Evolutionary conservation across 2,113 vertebrate species (phyloP).

Genomic region (Macheiramphus alcinus): DNA sequence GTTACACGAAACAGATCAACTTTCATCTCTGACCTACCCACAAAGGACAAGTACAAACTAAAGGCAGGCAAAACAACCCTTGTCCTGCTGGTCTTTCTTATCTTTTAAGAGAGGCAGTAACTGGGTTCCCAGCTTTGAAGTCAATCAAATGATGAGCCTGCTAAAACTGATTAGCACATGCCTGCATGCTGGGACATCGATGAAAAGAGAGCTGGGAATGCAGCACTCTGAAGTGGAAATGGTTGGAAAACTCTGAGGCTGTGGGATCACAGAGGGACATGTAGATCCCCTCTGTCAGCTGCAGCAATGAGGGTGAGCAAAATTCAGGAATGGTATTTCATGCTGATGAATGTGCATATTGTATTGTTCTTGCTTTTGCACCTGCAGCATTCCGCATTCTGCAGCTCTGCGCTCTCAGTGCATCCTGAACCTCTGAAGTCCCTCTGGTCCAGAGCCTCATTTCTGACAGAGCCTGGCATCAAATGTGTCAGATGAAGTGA

Average conservation of each 20-base stretch:
- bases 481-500: not conserved
- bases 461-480: not conserved
- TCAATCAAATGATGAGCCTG: not conserved
- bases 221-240: not conserved
- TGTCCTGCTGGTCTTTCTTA: not conserved
- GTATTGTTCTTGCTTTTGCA: not conserved
- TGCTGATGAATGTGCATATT: not conserved
- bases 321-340: not conserved
- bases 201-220: not conserved
- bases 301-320: not conserved
- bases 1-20: not conserved
- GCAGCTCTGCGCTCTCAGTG: not conserved
- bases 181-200: not conserved
- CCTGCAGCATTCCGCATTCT: not conserved
- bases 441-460: fast-evolving
- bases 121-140: conserved; percentile 27
- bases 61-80: conserved; percentile 13
- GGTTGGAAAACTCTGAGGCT: not conserved
- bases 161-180: conserved; percentile 5
- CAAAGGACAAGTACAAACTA: not conserved
- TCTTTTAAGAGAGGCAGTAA: not conserved
- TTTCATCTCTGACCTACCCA: conserved; percentile 17
- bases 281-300: not conserved
- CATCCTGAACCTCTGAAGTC: not conserved
- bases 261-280: not conserved